Evolutionary conservation across 2,113 vertebrate genomes (phyloP).

Genomic region (Antennarius striatus): DNA sequence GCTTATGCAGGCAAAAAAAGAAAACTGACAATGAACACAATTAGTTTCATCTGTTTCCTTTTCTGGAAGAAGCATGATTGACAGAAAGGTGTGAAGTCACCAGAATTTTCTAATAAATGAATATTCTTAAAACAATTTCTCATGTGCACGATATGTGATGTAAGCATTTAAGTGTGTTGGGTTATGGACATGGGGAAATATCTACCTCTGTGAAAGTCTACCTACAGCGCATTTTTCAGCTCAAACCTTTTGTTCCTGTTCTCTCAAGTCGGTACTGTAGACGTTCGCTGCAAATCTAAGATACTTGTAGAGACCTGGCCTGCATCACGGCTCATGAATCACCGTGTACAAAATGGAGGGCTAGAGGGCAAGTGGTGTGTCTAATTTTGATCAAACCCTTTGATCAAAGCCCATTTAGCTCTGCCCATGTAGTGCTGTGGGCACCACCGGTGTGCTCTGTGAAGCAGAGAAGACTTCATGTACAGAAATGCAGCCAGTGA

Average conservation of each 20-base stretch:
- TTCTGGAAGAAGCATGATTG: neutral
- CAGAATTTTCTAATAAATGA: constrained; percentile 2
- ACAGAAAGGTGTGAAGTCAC: neutral
- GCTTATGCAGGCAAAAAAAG: too few relatives aligned
- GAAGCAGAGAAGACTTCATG: constrained; percentile 58
- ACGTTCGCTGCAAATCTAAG: constrained; percentile 60
- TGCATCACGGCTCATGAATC: constrained; percentile 61
- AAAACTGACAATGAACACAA: neutral
- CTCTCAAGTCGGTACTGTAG: constrained; percentile 55
- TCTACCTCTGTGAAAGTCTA: constrained; percentile 51
- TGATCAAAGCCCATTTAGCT: constrained; percentile 80
- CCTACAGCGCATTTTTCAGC: constrained; percentile 63
- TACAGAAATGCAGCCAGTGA: constrained; percentile 52
- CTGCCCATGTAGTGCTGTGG: constrained; percentile 80
- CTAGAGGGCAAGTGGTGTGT: constrained; percentile 76
- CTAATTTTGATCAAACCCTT: constrained; percentile 78
- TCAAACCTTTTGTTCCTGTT: constrained; percentile 61
- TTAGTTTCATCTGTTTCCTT: neutral
- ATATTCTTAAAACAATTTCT: neutral
- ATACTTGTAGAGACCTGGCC: constrained; percentile 68
- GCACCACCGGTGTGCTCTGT: constrained; percentile 72
- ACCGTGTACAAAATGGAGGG: constrained; percentile 75
- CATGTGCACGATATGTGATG: constrained; percentile 16
- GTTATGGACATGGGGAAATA: constrained; percentile 23
- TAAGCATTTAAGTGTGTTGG: constrained; percentile 44